Evolutionary conservation across 2,797 vertebrate species (phyloP).

Genomic region (Galaxias olidus): DNA sequence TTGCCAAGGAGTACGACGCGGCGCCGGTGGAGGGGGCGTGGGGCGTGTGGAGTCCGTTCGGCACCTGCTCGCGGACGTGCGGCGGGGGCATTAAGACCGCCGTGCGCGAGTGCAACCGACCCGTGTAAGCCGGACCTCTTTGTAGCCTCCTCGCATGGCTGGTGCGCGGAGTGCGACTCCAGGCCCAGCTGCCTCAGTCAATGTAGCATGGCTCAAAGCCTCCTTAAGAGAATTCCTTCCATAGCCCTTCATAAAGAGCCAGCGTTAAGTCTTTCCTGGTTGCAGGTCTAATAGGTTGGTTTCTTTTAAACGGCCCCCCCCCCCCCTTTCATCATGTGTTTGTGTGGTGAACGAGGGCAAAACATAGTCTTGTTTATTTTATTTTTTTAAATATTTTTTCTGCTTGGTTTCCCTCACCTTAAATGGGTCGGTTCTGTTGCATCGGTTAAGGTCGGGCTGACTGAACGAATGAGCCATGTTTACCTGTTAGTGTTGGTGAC

Average conservation of each 20-base stretch:
- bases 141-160: slow-evolving; percentile 48
- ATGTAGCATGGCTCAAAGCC: slow-evolving; percentile 62
- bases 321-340: no score
- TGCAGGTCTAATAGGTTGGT: no score
- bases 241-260: background rate
- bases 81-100: slow-evolving; percentile 95
- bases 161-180: slow-evolving; percentile 61
- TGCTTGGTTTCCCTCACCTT: no score
- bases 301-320: no score
- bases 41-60: slow-evolving; percentile 97
- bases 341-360: no score
- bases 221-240: slow-evolving; percentile 28
- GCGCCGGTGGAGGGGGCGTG: slow-evolving; percentile 86
- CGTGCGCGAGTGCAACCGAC: slow-evolving; percentile 92
- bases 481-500: no score
- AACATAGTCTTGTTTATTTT: no score
- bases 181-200: slow-evolving; percentile 50
- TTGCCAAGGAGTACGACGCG: slow-evolving; percentile 85
- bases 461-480: no score
- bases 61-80: slow-evolving; percentile 92
- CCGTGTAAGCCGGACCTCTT: slow-evolving; percentile 82
- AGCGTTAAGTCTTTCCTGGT: no score
- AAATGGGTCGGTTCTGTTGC: no score
- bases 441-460: no score
- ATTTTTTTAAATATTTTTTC: no score